Evolutionary conservation across 2,113 vertebrate species (phyloP).

Genomic region (Anas platyrhynchos): DNA sequence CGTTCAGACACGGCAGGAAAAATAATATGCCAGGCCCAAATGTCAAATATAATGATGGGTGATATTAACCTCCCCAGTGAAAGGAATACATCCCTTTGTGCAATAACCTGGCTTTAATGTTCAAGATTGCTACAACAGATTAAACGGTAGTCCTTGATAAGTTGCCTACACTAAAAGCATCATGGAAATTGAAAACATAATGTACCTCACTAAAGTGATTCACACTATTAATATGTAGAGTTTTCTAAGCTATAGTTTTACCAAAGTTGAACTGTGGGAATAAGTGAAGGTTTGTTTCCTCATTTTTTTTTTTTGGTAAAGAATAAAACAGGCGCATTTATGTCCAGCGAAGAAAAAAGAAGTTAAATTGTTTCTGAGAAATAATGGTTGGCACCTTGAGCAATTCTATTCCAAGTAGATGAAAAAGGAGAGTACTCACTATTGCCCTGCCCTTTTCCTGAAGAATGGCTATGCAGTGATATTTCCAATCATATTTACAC

Average conservation of each 20-base stretch:
- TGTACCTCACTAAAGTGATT: conserved; percentile 66
- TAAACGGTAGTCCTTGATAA: conserved; percentile 47
- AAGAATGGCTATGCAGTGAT: neutral
- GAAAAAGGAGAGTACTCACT: rapidly evolving
- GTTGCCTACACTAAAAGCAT: conserved; percentile 59
- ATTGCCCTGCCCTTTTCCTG: neutral
- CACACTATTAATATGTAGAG: conserved; percentile 64
- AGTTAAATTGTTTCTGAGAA: neutral
- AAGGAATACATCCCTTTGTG: conserved; percentile 47
- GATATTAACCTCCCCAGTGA: conserved; percentile 46
- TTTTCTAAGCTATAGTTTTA: conserved; percentile 3
- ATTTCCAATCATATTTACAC: neutral
- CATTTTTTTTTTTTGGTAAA: neutral
- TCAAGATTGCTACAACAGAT: conserved; percentile 53
- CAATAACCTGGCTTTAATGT: conserved; percentile 61
- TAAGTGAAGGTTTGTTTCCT: neutral
- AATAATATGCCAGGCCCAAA: conserved; percentile 44
- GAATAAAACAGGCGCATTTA: neutral
- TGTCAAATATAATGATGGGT: conserved; percentile 66
- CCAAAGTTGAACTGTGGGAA: neutral
- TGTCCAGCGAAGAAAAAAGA: neutral
- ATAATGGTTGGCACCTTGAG: neutral
- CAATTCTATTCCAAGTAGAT: neutral
- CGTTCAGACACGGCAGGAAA: neutral
- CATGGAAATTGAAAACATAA: conserved; percentile 69